These are phyloP conservation scores for Macrobrachium nipponense DNA, from an alignment of 1,140 invertebrate genomes.

Conservation along the genomic window DNA sequence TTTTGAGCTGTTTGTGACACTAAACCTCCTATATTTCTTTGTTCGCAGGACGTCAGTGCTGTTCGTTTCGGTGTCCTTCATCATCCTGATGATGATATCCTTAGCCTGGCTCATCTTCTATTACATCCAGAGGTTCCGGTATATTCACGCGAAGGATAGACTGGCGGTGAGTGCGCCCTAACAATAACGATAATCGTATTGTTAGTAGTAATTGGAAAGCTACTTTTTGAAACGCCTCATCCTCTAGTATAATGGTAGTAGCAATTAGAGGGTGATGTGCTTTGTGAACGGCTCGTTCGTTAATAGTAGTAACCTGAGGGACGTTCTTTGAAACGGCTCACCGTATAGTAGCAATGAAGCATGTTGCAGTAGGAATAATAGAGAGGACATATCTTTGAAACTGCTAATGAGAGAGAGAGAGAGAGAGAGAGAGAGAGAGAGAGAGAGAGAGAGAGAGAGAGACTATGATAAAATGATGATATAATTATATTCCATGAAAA, in stretches of 20 bases:
- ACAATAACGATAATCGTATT: too few relatives aligned
- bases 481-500: too few relatives aligned
- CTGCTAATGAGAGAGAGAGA: not conserved
- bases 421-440: conserved; percentile 15
- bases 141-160: conserved; percentile 90
- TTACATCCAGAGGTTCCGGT: conserved; percentile 91
- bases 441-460: conserved; percentile 35
- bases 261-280: too few relatives aligned
- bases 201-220: too few relatives aligned
- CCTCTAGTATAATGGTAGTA: too few relatives aligned
- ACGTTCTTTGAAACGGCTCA: too few relatives aligned
- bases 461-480: not conserved
- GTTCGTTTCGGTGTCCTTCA: conserved; percentile 94
- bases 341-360: too few relatives aligned
- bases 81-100: conserved; percentile 93
- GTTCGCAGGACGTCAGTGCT: conserved; percentile 80
- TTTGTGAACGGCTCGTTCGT: too few relatives aligned
- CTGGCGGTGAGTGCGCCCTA: conserved; percentile 82
- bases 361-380: too few relatives aligned
- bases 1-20: not conserved
- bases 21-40: not conserved
- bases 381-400: not conserved
- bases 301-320: too few relatives aligned
- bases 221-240: not conserved
- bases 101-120: conserved; percentile 94